A percentile compares a stretch with the other conserved stretches of the same genome.
phyloP scores from a whole-genome alignment of 2,797 vertebrate genomes.

The Danio kyathit region DNA sequence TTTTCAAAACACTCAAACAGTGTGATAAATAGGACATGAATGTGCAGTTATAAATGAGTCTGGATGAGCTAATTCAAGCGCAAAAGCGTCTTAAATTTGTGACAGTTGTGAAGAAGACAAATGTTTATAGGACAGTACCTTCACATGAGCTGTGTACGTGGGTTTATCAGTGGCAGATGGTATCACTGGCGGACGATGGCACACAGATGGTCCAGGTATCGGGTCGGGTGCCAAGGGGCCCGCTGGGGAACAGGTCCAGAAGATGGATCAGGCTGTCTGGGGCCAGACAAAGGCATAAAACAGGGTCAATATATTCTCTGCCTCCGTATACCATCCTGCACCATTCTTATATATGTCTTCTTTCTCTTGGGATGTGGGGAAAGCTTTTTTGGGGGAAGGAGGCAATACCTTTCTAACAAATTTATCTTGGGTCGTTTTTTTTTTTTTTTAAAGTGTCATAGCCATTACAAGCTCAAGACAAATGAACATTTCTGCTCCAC shows the following conservation, averaged over 20 bases:
- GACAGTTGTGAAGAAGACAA: not conserved
- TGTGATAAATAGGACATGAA: not conserved
- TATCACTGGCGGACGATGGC: slow-evolving; percentile 25
- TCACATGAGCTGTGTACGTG: slow-evolving; percentile 3
- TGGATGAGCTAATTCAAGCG: not conserved
- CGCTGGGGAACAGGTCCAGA: slow-evolving; percentile 45
- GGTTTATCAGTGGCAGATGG: slow-evolving; percentile 36
- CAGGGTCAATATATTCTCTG: slow-evolving; percentile 41
- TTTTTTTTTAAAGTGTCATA: not conserved
- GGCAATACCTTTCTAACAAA: slow-evolving; percentile 1
- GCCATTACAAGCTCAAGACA: slow-evolving; percentile 20
- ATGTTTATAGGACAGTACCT: not conserved
- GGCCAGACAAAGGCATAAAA: slow-evolving; percentile 47
- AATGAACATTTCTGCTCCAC: slow-evolving; percentile 13
- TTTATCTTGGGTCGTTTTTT: slow-evolving; percentile 6
- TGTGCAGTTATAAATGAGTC: not conserved
- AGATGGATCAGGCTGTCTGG: slow-evolving; percentile 51
- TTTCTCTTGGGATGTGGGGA: slow-evolving; percentile 4
- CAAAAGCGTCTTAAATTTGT: not conserved
- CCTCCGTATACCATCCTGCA: not conserved
- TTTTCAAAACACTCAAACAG: not conserved
- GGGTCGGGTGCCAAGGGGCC: slow-evolving; percentile 25
- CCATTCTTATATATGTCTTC: not conserved
- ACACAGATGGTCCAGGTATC: slow-evolving; percentile 42
- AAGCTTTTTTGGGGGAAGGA: not conserved